phyloP scores from a whole-genome alignment of 2,797 vertebrate species.

The Microchirus variegatus region DNA sequence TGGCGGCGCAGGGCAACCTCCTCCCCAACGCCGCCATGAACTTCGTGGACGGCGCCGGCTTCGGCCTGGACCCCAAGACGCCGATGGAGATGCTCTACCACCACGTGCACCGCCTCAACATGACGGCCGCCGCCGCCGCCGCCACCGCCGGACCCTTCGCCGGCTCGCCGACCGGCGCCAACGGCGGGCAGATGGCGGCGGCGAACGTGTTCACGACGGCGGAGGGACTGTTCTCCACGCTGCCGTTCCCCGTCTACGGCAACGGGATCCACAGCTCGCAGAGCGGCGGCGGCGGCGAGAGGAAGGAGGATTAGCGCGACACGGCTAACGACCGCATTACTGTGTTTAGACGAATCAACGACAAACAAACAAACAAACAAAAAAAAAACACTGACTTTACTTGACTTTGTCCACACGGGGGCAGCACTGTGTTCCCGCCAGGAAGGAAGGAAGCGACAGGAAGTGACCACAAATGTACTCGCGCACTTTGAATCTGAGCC shows the following conservation, averaged over 20 bases:
- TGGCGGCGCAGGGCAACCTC: conserved; percentile 95
- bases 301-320: conserved; percentile 94
- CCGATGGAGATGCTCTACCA: conserved; percentile 99
- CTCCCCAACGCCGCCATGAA: conserved; percentile 95
- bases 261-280: conserved; percentile 97
- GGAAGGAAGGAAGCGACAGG: conserved; percentile 72
- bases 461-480: conserved; percentile 81
- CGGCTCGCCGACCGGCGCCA: conserved; percentile 76
- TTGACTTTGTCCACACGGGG: conserved; percentile 72
- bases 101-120: conserved; percentile 98
- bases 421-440: conserved; percentile 84
- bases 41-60: conserved; percentile 93
- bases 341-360: conserved; percentile 85
- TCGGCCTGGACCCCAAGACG: conserved; percentile 97
- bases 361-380: conserved; percentile 41
- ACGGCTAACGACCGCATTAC: conserved; percentile 82
- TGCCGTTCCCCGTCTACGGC: conserved; percentile 98
- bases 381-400: conserved; percentile 45
- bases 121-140: conserved; percentile 91
- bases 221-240: conserved; percentile 98
- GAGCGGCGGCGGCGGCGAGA: too few relatives aligned
- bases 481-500: conserved; percentile 98
- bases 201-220: conserved; percentile 97
- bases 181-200: conserved; percentile 90
- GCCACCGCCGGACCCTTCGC: conserved; percentile 82